Conservation (phyloP, 2,113 vertebrate genomes). For the Cryptotis parvus region DNA sequence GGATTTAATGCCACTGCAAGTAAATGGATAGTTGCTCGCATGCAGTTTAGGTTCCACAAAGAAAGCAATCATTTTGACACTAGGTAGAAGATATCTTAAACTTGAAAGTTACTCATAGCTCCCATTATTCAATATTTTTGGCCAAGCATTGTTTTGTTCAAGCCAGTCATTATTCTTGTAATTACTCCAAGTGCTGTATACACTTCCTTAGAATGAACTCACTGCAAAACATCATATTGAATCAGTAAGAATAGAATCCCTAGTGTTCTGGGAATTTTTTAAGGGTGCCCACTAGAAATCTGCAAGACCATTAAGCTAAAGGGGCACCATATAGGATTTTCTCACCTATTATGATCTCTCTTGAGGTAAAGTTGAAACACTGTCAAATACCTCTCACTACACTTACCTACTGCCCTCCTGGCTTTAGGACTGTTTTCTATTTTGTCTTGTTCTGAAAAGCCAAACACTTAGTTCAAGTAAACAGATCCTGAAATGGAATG, state of each 20-base stretch:
- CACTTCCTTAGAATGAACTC: slow-evolving; percentile 7
- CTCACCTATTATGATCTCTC: not conserved
- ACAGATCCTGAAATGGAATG: not conserved
- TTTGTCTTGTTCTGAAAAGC: not conserved
- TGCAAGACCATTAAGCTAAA: not conserved
- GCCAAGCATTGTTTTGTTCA: slow-evolving; percentile 61
- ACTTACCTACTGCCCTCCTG: no score
- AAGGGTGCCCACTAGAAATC: not conserved
- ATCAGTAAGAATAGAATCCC: not conserved
- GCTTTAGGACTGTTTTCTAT: not conserved
- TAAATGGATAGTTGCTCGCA: slow-evolving; percentile 29
- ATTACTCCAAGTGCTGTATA: slow-evolving; percentile 45
- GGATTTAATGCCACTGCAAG: slow-evolving; percentile 40
- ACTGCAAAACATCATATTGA: slow-evolving; percentile 17
- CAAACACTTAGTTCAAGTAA: not conserved
- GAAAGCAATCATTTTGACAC: slow-evolving; percentile 67
- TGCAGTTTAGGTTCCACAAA: slow-evolving; percentile 50
- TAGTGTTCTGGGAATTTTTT: not conserved
- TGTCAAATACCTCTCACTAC: no score
- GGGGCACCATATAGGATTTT: not conserved
- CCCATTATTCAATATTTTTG: slow-evolving; percentile 63
- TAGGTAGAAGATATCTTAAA: slow-evolving; percentile 51
- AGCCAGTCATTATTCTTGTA: slow-evolving; percentile 53
- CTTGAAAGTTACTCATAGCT: slow-evolving; percentile 47
- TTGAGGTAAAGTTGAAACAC: not conserved